These are phyloP conservation scores for Lycodopsis pacificus DNA, from an alignment of 2,797 vertebrate species.

Conservation along the genomic window DNA sequence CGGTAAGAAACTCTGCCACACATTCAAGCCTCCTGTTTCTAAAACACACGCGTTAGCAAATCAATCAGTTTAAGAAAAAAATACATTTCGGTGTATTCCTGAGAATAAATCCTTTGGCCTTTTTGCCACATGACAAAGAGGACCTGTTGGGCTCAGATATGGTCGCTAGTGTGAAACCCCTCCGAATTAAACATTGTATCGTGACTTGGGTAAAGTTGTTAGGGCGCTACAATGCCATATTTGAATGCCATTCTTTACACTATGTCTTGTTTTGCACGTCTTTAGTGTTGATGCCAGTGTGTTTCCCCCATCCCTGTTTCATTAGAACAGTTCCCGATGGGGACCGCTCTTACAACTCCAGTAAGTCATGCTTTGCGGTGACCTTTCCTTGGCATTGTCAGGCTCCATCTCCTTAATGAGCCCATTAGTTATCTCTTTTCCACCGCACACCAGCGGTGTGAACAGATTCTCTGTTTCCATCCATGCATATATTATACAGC, in stretches of 20 bases:
- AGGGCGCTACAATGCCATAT: slow-evolving; percentile 27
- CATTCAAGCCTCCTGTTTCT: background rate
- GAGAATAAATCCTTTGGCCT: background rate
- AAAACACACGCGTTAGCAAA: background rate
- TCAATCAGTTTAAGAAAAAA: background rate
- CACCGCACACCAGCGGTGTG: slow-evolving; percentile 46
- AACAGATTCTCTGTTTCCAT: slow-evolving; percentile 63
- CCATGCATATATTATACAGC: slow-evolving; percentile 55
- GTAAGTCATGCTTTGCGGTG: slow-evolving; percentile 93
- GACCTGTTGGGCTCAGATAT: slow-evolving; percentile 37
- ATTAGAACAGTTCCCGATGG: slow-evolving; percentile 92
- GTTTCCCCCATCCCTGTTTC: slow-evolving; percentile 87
- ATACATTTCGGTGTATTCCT: background rate
- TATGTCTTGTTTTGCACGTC: slow-evolving; percentile 47
- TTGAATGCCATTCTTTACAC: slow-evolving; percentile 36
- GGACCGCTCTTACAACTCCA: slow-evolving; percentile 86
- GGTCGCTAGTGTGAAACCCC: slow-evolving; percentile 24
- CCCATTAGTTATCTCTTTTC: slow-evolving; percentile 72
- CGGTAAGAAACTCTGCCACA: slow-evolving; percentile 83
- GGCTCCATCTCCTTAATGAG: slow-evolving; percentile 75
- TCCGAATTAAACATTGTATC: slow-evolving; percentile 31
- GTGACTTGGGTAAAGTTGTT: slow-evolving; percentile 29
- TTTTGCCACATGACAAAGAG: slow-evolving; percentile 2
- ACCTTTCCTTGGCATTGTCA: slow-evolving; percentile 72
- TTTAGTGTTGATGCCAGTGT: slow-evolving; percentile 73